Evolutionary conservation across 2,888 invertebrate genomes (phyloP).

Genomic region (Bruchidius siliquastri): DNA sequence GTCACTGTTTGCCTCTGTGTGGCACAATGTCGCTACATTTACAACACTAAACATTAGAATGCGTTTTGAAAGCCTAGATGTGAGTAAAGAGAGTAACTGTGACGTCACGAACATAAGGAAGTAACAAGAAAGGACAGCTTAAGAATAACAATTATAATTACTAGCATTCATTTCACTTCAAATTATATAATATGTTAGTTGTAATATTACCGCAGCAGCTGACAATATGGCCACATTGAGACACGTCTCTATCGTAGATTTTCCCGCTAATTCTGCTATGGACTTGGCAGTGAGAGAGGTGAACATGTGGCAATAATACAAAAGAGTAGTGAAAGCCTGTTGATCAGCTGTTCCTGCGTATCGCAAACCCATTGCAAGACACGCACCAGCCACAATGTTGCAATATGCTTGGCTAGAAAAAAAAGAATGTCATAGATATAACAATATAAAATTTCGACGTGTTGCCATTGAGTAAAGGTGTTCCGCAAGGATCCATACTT

Average conservation of each 20-base stretch:
- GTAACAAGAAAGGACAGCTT: too few relatives aligned
- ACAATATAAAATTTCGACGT: too few relatives aligned
- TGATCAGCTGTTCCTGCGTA: conserved; percentile 89
- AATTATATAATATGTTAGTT: neutral
- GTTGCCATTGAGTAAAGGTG: too few relatives aligned
- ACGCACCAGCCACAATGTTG: conserved; percentile 91
- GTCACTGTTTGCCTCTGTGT: too few relatives aligned
- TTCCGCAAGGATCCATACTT: too few relatives aligned
- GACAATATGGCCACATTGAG: conserved; percentile 78
- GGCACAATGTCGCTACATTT: too few relatives aligned
- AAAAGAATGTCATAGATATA: conserved; percentile 21
- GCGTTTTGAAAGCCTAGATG: too few relatives aligned
- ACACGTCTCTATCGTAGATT: conserved; percentile 85
- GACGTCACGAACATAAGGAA: too few relatives aligned
- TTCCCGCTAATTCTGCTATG: conserved; percentile 82
- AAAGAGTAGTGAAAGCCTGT: conserved; percentile 73
- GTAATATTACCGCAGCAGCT: conserved; percentile 63
- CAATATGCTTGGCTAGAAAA: conserved; percentile 85
- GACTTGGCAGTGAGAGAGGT: conserved; percentile 64
- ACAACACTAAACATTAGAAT: too few relatives aligned
- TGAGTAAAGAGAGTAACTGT: too few relatives aligned
- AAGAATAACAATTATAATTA: too few relatives aligned
- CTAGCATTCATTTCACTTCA: too few relatives aligned
- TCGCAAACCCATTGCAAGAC: conserved; percentile 87
- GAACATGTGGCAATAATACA: conserved; percentile 68